These are phyloP conservation scores for Sphaerodactylus townsendi DNA, from an alignment of 2,113 vertebrate genomes.

Conservation along the genomic window DNA sequence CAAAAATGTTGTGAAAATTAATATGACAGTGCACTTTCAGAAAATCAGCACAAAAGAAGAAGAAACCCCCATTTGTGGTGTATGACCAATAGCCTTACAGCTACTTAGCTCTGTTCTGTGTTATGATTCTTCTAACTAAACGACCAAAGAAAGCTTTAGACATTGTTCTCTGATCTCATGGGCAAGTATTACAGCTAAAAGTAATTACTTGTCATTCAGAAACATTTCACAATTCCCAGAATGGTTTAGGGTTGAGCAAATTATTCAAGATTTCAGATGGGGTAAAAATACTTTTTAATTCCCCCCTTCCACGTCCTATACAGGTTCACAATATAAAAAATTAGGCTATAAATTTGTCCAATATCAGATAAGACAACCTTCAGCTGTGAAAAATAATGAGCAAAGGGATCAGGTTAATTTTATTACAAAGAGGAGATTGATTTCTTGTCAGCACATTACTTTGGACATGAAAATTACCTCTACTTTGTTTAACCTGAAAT, in stretches of 20 bases:
- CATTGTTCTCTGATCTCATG: conserved; percentile 33
- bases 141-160: conserved; percentile 23
- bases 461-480: conserved; percentile 7
- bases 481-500: conserved; percentile 15
- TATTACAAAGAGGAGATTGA: conserved; percentile 58
- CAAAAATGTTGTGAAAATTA: background rate
- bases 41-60: background rate
- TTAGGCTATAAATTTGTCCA: conserved; percentile 55
- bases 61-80: background rate
- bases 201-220: conserved; percentile 46
- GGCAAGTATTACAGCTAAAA: conserved; percentile 43
- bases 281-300: conserved; percentile 31
- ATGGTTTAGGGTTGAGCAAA: conserved; percentile 27
- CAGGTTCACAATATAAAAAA: conserved; percentile 57
- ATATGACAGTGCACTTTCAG: background rate
- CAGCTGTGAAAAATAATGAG: conserved; percentile 38
- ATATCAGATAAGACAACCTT: conserved; percentile 43
- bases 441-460: conserved; percentile 45
- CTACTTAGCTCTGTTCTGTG: conserved; percentile 16
- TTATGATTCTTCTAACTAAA: conserved; percentile 16
- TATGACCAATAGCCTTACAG: background rate
- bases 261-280: conserved; percentile 19
- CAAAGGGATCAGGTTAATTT: conserved; percentile 45
- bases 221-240: conserved; percentile 26
- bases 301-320: conserved; percentile 39